A percentile compares a stretch with the other conserved stretches of the same genome.
Evolutionary conservation across 2,113 vertebrate genomes (phyloP).

Genomic region (Tychaedon coryphoeus): DNA sequence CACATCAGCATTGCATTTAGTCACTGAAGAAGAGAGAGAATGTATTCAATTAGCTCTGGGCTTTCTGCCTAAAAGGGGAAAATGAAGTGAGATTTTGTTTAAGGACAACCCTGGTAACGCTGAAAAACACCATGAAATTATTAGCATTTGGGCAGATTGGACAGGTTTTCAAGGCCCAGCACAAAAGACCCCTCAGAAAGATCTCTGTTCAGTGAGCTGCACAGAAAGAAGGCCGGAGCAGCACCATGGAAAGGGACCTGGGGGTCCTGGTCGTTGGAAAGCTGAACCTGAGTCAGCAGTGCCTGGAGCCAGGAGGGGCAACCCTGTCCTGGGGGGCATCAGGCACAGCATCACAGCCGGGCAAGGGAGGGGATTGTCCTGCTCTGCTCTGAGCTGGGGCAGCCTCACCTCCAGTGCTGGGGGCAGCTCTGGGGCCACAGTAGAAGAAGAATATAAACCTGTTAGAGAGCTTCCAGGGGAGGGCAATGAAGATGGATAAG

Average conservation of each 20-base stretch:
- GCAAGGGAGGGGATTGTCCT: neutral
- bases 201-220: neutral
- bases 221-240: neutral
- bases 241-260: neutral
- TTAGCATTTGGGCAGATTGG: slow-evolving; percentile 11
- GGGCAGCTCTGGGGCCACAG: neutral
- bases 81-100: slow-evolving; percentile 63
- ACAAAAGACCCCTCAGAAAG: slow-evolving; percentile 23
- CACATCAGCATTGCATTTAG: slow-evolving; percentile 63
- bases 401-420: rapidly evolving
- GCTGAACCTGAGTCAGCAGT: neutral
- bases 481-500: neutral
- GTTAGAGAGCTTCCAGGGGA: too few relatives aligned
- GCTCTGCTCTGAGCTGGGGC: neutral
- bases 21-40: slow-evolving; percentile 56
- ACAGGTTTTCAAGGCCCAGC: neutral
- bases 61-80: slow-evolving; percentile 56
- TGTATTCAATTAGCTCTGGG: slow-evolving; percentile 58
- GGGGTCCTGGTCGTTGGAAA: neutral
- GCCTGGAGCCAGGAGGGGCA: neutral
- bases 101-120: neutral
- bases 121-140: neutral
- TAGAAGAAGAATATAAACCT: too few relatives aligned
- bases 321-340: neutral
- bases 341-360: neutral